phyloP scores from a whole-genome alignment of 2,113 vertebrate species.

The Arizona elegans region DNA sequence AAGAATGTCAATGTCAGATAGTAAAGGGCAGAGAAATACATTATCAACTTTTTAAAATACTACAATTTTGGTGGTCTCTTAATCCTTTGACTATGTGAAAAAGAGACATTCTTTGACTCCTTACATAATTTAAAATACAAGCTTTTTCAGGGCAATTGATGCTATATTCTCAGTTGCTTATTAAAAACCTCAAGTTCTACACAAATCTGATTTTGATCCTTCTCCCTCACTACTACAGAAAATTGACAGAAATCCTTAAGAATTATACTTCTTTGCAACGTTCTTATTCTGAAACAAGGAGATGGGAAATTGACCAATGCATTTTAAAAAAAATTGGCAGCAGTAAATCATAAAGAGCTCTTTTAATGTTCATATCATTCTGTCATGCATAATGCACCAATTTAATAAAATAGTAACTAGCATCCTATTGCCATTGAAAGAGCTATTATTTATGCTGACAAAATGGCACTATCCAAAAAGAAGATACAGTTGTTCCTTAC shows the following conservation, averaged over 20 bases:
- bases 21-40: conserved; percentile 64
- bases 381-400: neutral
- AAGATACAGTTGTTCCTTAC: neutral
- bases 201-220: conserved; percentile 7
- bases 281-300: conserved; percentile 15
- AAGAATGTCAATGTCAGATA: conserved; percentile 67
- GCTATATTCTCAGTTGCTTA: conserved; percentile 35
- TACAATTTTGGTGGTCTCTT: conserved; percentile 66
- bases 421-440: neutral
- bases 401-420: neutral
- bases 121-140: conserved; percentile 48
- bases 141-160: conserved; percentile 32
- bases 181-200: conserved; percentile 35
- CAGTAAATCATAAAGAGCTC: neutral
- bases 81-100: conserved; percentile 64
- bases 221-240: neutral
- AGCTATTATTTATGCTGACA: neutral
- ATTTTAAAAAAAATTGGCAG: neutral
- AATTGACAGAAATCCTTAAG: conserved; percentile 11
- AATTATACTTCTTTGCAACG: conserved; percentile 21
- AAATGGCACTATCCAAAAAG: neutral
- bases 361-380: neutral
- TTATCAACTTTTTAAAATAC: conserved; percentile 69
- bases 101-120: conserved; percentile 32
- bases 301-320: neutral